These are phyloP conservation scores for Heterohyrax brucei DNA, from an alignment of 2,797 vertebrate species.

Conservation along the genomic window DNA sequence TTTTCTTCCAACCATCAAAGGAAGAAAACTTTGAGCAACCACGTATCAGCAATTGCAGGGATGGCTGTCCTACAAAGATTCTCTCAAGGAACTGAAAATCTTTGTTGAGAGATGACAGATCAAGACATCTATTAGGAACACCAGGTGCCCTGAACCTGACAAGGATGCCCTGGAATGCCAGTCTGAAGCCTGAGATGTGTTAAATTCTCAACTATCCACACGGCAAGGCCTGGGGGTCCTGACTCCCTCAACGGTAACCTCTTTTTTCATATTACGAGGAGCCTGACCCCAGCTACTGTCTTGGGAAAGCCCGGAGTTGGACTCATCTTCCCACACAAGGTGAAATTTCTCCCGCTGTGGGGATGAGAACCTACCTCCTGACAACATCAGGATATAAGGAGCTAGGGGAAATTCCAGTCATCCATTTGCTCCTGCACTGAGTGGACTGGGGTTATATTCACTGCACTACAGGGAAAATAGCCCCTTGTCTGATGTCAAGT, in stretches of 20 bases:
- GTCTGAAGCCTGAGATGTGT: not conserved
- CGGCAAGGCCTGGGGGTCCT: slow-evolving; percentile 9
- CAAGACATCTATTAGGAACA: not conserved
- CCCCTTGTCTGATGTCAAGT: not conserved
- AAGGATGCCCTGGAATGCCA: not conserved
- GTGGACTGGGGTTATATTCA: slow-evolving; percentile 17
- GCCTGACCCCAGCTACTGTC: not conserved
- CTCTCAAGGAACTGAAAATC: not conserved
- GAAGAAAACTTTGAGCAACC: slow-evolving; percentile 46
- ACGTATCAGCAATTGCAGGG: not conserved
- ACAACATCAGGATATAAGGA: not conserved
- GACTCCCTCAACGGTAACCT: not conserved
- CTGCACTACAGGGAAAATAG: not conserved
- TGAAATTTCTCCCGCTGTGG: not conserved
- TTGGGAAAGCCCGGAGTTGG: slow-evolving; percentile 15
- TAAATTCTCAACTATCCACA: not conserved
- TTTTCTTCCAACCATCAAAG: slow-evolving; percentile 7
- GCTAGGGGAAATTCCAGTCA: not conserved
- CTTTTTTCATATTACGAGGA: not conserved
- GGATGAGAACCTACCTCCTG: not conserved
- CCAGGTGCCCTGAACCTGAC: not conserved
- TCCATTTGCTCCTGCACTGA: not conserved
- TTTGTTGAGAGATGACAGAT: not conserved
- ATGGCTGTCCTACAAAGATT: not conserved
- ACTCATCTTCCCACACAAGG: not conserved